Evolutionary conservation across 2,113 vertebrate species (phyloP).

Genomic region (Archocentrus centrarchus): DNA sequence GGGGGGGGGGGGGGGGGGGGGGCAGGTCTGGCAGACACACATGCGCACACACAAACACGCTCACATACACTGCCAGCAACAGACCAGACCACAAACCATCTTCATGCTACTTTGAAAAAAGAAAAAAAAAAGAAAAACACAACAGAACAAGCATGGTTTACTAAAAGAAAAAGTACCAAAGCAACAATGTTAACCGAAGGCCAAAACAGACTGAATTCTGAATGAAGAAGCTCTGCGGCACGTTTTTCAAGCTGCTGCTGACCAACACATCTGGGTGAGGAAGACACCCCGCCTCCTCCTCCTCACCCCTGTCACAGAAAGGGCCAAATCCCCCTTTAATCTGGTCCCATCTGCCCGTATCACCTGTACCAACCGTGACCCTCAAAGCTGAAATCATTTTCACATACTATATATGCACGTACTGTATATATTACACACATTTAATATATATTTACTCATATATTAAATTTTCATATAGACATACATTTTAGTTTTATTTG

Average conservation of each 20-base stretch:
- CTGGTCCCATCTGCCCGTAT: conserved; percentile 34
- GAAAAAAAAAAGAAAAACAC: conserved; percentile 40
- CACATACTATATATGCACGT: conserved; percentile 74
- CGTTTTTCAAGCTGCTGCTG: conserved; percentile 40
- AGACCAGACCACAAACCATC: conserved; percentile 48
- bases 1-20: too few species aligned
- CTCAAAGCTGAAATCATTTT: conserved; percentile 58
- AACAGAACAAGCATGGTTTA: conserved; percentile 45
- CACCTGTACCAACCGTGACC: conserved; percentile 59
- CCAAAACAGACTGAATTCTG: conserved; percentile 57
- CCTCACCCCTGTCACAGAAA: conserved; percentile 21
- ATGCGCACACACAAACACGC: neutral
- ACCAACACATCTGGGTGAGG: conserved; percentile 15
- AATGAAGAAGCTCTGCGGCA: conserved; percentile 55
- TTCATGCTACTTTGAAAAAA: conserved; percentile 68
- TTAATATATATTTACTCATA: conserved; percentile 82
- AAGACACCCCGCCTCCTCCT: conserved; percentile 22
- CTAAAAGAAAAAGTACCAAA: conserved; percentile 69
- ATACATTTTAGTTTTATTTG: conserved; percentile 72
- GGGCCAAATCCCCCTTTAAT: conserved; percentile 5
- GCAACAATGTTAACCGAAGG: conserved; percentile 63
- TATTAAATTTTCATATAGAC: conserved; percentile 84
- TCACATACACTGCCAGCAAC: conserved; percentile 26
- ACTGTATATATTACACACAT: conserved; percentile 83
- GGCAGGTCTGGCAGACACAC: conserved; percentile 21